A percentile compares a stretch with the other conserved stretches of the same genome.
Conservation (phyloP, 2,113 vertebrate genomes). For the Corvus cornix region DNA sequence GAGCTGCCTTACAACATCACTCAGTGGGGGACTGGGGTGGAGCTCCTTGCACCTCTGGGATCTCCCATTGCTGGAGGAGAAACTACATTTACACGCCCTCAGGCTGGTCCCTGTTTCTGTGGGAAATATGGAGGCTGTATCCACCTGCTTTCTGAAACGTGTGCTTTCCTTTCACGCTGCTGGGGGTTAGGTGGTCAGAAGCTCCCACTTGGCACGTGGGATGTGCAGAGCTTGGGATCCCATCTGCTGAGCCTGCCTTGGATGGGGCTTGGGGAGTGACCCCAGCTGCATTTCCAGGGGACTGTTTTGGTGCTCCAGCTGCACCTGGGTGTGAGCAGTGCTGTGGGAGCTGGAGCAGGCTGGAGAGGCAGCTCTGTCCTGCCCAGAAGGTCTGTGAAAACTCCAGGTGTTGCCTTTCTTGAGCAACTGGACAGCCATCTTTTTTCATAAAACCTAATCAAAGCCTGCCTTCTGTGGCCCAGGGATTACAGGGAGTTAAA, state of each 20-base stretch:
- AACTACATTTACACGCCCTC: fast-evolving
- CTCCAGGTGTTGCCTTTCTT: background rate
- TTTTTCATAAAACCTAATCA: background rate
- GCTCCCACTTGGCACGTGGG: background rate
- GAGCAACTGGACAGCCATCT: background rate
- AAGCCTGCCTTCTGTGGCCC: background rate
- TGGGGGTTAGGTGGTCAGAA: background rate
- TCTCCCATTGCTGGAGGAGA: background rate
- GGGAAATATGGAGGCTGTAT: background rate
- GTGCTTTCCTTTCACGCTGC: background rate
- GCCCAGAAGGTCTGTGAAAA: background rate
- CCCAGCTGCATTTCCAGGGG: background rate
- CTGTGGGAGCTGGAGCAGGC: background rate
- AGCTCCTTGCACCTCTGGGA: background rate
- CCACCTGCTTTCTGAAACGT: background rate
- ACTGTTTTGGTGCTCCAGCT: background rate
- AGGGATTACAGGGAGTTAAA: background rate
- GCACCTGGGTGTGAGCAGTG: background rate
- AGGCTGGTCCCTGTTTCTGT: background rate
- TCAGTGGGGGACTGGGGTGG: background rate
- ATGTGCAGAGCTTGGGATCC: background rate
- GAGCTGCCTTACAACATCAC: background rate
- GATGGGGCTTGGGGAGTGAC: background rate
- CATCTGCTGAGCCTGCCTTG: background rate
- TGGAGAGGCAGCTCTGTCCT: background rate